phyloP scores from a whole-genome alignment of 64 coral and sea anemone species.

The Pocillopora damicornis region DNA sequence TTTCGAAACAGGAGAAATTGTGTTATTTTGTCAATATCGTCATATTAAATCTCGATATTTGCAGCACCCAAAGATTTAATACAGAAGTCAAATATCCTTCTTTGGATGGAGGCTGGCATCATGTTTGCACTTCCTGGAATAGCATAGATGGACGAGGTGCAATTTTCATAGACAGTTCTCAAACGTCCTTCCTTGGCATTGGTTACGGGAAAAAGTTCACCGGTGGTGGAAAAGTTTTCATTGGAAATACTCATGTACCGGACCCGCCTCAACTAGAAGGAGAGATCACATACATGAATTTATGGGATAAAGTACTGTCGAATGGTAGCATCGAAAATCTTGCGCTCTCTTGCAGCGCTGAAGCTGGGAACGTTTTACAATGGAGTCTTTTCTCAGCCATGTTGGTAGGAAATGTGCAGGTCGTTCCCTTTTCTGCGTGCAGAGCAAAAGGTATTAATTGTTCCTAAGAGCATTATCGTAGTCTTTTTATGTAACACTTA shows the following conservation, averaged over 20 bases:
- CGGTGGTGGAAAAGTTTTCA: background rate
- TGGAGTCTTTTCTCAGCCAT: slow-evolving; percentile 32
- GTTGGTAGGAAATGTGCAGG: background rate
- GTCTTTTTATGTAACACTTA: background rate
- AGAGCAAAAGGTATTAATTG: slow-evolving; percentile 17
- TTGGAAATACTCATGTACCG: background rate
- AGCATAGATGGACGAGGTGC: background rate
- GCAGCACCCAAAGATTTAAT: background rate
- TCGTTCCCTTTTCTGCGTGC: background rate
- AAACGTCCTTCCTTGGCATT: too few relatives aligned
- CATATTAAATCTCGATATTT: background rate
- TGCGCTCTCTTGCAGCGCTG: background rate
- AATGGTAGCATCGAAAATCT: background rate
- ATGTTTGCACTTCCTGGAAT: slow-evolving; percentile 20
- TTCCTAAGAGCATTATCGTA: too few relatives aligned
- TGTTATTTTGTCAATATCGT: too few relatives aligned
- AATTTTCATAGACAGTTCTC: background rate
- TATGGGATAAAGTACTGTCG: slow-evolving; percentile 22
- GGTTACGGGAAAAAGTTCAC: background rate
- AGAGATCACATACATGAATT: slow-evolving; percentile 9
- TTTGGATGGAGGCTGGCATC: slow-evolving; percentile 24
- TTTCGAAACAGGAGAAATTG: too few relatives aligned
- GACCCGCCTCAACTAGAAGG: background rate
- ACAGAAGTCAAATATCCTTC: background rate
- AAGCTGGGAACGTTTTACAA: slow-evolving; percentile 34